phyloP scores from a whole-genome alignment of 2,113 vertebrate genomes.

The Grantiella picta region DNA sequence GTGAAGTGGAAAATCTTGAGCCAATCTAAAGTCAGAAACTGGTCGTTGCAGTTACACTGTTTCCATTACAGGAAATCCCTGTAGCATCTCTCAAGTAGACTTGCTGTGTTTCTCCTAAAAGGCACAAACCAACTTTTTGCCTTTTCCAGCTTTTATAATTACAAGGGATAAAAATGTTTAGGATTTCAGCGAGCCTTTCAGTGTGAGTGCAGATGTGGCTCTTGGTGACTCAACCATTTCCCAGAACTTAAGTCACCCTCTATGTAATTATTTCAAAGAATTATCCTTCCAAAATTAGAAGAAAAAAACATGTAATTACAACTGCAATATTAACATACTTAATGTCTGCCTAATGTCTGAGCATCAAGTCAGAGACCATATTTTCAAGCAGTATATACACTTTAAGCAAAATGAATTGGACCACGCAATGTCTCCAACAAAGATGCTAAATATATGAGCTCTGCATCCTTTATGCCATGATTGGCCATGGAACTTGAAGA shows the following conservation, averaged over 20 bases:
- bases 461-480: background rate
- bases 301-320: constrained; percentile 51
- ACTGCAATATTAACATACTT: constrained; percentile 51
- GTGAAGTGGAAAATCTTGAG: background rate
- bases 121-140: background rate
- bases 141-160: background rate
- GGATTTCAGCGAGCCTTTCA: background rate
- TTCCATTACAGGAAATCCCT: constrained; percentile 17
- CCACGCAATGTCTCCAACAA: background rate
- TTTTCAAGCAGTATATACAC: background rate
- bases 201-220: constrained; percentile 31
- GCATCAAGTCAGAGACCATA: constrained; percentile 11
- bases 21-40: background rate
- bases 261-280: constrained; percentile 34
- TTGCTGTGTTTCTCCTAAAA: background rate
- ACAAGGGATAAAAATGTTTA: background rate
- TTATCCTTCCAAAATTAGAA: constrained; percentile 56
- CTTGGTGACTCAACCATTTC: constrained; percentile 43
- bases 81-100: background rate
- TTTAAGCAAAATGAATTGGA: background rate
- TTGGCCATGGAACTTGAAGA: background rate
- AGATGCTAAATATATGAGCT: background rate
- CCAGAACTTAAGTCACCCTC: constrained; percentile 43
- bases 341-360: constrained; percentile 53
- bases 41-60: background rate